Percentiles rank a stretch among this genome's conserved stretches.
These are phyloP conservation scores for Pachycephala philippinensis DNA, from an alignment of 2,113 vertebrate genomes.

Conservation along the genomic window DNA sequence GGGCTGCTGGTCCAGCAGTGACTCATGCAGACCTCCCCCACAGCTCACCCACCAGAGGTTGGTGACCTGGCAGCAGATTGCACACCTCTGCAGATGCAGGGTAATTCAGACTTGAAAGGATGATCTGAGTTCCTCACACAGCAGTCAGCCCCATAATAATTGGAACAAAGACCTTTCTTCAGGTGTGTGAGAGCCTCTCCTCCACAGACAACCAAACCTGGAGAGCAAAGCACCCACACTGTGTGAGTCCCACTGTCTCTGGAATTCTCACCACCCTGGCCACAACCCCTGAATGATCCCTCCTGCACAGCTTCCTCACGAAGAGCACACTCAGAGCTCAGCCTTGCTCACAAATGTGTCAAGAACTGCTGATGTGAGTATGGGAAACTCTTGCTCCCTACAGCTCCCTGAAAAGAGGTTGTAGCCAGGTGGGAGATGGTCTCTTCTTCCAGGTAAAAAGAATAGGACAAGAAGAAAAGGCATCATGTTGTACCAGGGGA, in stretches of 20 bases:
- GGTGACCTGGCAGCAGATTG: not conserved
- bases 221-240: not conserved
- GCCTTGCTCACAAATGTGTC: accelerated
- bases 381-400: not conserved
- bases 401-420: not conserved
- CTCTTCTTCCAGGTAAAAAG: not conserved
- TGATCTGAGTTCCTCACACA: not conserved
- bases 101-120: not conserved
- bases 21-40: not conserved
- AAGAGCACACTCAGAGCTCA: not conserved
- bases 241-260: not conserved
- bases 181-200: not conserved
- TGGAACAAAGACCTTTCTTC: not conserved
- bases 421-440: not conserved
- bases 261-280: not conserved
- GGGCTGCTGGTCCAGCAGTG: not conserved
- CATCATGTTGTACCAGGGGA: not conserved
- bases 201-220: not conserved
- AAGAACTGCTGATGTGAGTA: not conserved
- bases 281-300: not conserved
- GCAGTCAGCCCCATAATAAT: not conserved
- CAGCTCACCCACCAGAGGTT: not conserved
- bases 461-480: not conserved
- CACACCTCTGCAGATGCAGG: not conserved
- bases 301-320: not conserved